Conservation (phyloP, 2,888 invertebrate genomes). For the Pollenia labialis region DNA sequence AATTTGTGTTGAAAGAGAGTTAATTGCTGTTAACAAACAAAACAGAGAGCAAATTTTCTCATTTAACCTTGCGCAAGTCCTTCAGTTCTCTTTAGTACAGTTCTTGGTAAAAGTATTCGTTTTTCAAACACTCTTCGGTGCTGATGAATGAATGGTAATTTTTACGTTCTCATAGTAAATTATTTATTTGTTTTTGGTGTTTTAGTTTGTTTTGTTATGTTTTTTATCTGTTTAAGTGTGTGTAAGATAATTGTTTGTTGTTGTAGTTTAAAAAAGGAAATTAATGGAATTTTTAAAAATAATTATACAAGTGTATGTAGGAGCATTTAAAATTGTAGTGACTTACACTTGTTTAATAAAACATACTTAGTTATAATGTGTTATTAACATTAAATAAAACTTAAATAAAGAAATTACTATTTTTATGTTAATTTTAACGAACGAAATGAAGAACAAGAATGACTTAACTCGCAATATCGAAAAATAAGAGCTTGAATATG, state of each 20-base stretch:
- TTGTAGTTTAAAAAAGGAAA: neutral
- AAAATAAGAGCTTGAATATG: too few species aligned
- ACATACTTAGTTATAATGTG: neutral
- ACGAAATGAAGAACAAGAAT: too few species aligned
- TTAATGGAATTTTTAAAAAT: slow-evolving; percentile 4
- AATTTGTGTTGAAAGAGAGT: slow-evolving; percentile 27
- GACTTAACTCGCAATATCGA: too few species aligned
- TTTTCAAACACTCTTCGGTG: neutral
- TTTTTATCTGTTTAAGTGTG: neutral
- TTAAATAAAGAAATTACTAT: too few species aligned
- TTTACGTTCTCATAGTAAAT: slow-evolving; percentile 60
- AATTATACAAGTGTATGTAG: neutral
- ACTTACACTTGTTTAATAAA: too few species aligned
- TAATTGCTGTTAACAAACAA: neutral
- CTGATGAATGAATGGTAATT: slow-evolving; percentile 65
- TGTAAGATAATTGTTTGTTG: neutral
- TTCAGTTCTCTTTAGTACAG: slow-evolving; percentile 46
- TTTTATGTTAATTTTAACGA: too few species aligned
- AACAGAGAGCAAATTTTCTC: neutral
- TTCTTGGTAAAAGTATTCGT: slow-evolving; percentile 58
- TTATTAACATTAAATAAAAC: neutral
- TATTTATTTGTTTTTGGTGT: neutral
- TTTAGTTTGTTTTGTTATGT: neutral
- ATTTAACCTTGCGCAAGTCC: slow-evolving; percentile 47
- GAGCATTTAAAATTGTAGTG: neutral